These are phyloP conservation scores for Crocidura indochinensis DNA, from an alignment of 2,797 vertebrate species.

Conservation along the genomic window DNA sequence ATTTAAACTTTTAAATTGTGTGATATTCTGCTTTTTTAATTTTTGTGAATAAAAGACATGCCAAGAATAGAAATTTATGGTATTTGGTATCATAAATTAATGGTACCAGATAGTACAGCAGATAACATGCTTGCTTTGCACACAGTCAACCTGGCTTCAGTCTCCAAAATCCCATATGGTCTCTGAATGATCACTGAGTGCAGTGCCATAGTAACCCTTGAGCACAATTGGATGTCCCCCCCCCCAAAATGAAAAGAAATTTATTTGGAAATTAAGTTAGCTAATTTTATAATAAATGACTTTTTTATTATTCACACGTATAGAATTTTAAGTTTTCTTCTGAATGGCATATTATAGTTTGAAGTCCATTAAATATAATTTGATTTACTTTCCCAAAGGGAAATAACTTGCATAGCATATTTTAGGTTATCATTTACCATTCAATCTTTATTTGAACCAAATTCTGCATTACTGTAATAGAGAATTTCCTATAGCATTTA, in stretches of 20 bases:
- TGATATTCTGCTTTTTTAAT: constrained; percentile 49
- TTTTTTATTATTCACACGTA: constrained; percentile 42
- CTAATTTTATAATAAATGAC: constrained; percentile 42
- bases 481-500: constrained; percentile 17
- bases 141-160: not conserved
- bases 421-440: constrained; percentile 19
- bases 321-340: constrained; percentile 55
- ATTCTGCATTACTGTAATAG: not conserved
- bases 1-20: constrained; percentile 51
- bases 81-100: no score
- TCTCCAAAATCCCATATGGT: no score
- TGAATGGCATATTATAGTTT: constrained; percentile 39
- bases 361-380: constrained; percentile 53
- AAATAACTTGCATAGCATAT: not conserved
- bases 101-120: not conserved
- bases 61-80: constrained; percentile 19
- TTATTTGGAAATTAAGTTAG: constrained; percentile 68
- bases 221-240: no score
- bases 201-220: no score
- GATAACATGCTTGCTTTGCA: not conserved
- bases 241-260: not conserved
- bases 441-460: constrained; percentile 36
- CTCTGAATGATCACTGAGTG: not conserved
- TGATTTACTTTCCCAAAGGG: constrained; percentile 5
- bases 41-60: constrained; percentile 36